A percentile compares a stretch with the other conserved stretches of the same genome.
Conservation (phyloP, 1,140 invertebrate genomes). For the Plectrocnemia conspersa region DNA sequence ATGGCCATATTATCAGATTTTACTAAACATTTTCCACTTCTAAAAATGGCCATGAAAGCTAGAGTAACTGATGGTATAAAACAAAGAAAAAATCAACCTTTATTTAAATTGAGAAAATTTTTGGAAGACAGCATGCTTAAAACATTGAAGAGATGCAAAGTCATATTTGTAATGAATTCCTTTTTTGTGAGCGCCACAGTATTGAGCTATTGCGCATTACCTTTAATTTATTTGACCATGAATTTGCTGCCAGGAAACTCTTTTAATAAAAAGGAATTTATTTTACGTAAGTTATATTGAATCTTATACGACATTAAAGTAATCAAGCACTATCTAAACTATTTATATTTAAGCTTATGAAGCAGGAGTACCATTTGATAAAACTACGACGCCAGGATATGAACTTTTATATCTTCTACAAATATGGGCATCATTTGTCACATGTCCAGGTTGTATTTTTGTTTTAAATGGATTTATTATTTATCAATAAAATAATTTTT, state of each 20-base stretch:
- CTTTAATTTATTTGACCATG: too few species aligned
- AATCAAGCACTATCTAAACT: too few species aligned
- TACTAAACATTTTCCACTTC: not conserved
- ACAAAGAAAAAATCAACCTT: not conserved
- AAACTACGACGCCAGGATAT: conserved; percentile 16
- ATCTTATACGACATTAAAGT: too few species aligned
- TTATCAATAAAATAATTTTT: not conserved
- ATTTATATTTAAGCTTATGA: conserved; percentile 18
- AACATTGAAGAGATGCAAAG: conserved; percentile 13
- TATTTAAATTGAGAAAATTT: conserved; percentile 9
- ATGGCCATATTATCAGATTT: conserved; percentile 9
- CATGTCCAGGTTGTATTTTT: conserved; percentile 17
- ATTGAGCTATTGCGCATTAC: conserved; percentile 16
- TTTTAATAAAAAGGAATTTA: too few species aligned
- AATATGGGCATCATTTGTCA: conserved; percentile 10
- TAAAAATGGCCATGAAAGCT: not conserved
- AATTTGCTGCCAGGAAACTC: too few species aligned
- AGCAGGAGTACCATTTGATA: conserved; percentile 10
- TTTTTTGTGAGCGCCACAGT: conserved; percentile 10
- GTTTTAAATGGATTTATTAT: not conserved
- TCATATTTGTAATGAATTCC: conserved; percentile 10
- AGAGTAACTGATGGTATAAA: not conserved
- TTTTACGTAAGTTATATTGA: too few species aligned
- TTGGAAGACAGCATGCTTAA: conserved; percentile 1
- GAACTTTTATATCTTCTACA: conserved; percentile 4